Evolutionary conservation across 1,140 invertebrate species (phyloP).

Genomic region (Formica selysi): DNA sequence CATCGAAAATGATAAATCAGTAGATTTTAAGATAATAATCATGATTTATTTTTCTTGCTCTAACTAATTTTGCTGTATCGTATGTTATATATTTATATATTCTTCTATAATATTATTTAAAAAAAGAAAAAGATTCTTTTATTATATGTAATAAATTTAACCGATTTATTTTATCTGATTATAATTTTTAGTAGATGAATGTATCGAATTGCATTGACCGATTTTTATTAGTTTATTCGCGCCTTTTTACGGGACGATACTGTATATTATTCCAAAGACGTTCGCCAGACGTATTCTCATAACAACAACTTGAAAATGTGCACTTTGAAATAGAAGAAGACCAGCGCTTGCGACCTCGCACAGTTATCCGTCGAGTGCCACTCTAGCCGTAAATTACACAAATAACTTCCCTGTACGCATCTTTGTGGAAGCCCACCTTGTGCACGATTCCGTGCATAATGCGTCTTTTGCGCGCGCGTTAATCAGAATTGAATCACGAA

Average conservation of each 20-base stretch:
- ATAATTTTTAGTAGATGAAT: not conserved
- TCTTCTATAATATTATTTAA: not conserved
- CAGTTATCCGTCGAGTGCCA: constrained; percentile 46
- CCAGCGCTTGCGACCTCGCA: constrained; percentile 32
- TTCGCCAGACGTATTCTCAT: constrained; percentile 45
- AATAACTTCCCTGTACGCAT: constrained; percentile 65
- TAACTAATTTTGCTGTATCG: not conserved
- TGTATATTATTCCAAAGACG: constrained; percentile 16
- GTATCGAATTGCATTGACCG: constrained; percentile 10
- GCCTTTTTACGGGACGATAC: not conserved
- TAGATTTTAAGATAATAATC: not conserved
- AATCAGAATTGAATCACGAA: constrained; percentile 26
- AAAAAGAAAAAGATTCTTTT: not conserved
- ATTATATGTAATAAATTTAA: not conserved
- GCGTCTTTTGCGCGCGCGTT: constrained; percentile 26
- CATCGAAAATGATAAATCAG: not conserved
- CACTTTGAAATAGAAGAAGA: constrained; percentile 55
- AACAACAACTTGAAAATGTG: constrained; percentile 39
- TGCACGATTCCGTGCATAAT: constrained; percentile 10
- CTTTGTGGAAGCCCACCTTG: constrained; percentile 38
- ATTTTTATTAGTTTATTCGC: not conserved
- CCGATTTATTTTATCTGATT: not conserved
- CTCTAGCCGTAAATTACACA: constrained; percentile 70
- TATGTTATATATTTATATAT: not conserved
- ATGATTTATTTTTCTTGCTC: not conserved